Base-by-base conservation (phyloP, 2,113 vertebrate genomes). In the Sphaerodactylus townsendi region DNA sequence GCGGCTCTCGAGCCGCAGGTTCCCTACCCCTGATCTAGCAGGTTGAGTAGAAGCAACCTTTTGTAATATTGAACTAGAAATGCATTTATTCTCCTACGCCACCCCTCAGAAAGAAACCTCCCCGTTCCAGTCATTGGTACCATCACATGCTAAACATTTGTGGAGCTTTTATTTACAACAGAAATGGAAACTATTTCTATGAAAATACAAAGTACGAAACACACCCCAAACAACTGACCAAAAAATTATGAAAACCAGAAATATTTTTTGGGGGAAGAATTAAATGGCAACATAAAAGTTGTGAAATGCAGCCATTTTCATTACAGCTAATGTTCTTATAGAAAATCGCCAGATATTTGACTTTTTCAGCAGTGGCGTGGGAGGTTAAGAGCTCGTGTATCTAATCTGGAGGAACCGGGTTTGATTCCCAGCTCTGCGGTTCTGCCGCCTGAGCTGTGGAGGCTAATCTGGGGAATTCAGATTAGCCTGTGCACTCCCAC, bases 141-240 rank as follows among this genome's bases (percentile, higher is more conserved):
- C 21, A 77, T 30, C 50, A 76, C 1, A 25, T 71, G 82, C 25
- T 62, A 77, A 77, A 35, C 59, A 23, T 84, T 82, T 81, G 25
- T 13, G 37, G 30, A 53, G 48, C 39, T 70, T 80, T 87, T 79
- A 83, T 85, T 88, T 78, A 81, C 33, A 78, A 70, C 72, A 65
- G 25, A 62, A 28, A 13, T 56, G 53, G 56, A 37, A 87, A 85
- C 33, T 64, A 69, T 53, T 86, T 79, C 65, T 86, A 70, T 76
- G 79, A 62, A 73, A 76, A 80, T 39, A 21, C 17, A 73, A 35
- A 82, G 72, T 30, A 77, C 72, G 41, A 37, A 85, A 73, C 59
- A 76, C 4, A 11, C 64, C 6, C 71, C 59, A 82, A 79, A 72
- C 13, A 81, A 72, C 33, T 37, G n/a, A 35, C 15, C 30, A 39